Percentiles rank a stretch among this genome's conserved stretches.
Conservation (phyloP, 2,113 vertebrate genomes). For the Phocoena phocoena region DNA sequence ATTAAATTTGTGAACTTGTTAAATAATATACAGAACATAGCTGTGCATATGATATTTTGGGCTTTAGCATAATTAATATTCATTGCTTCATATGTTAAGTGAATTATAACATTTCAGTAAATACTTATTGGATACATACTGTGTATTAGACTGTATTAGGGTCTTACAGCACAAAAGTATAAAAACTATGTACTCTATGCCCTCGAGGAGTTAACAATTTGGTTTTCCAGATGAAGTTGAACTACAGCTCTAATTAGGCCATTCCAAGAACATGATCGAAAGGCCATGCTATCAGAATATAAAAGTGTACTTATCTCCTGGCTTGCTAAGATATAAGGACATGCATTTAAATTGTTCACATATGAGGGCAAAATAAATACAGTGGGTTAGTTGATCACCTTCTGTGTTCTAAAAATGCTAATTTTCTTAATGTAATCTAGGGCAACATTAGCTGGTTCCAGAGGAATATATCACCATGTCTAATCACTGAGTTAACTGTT, state of each 20-base stretch:
- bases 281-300: neutral
- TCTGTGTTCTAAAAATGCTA: neutral
- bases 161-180: neutral
- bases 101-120: conserved; percentile 7
- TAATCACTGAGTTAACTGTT: neutral
- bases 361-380: neutral
- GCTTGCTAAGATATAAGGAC: neutral
- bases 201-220: neutral
- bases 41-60: neutral
- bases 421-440: neutral
- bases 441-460: neutral
- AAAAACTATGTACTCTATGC: neutral
- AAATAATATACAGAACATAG: conserved; percentile 6
- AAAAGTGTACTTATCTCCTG: neutral
- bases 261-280: neutral
- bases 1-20: conserved; percentile 22
- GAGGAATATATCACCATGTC: neutral
- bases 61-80: conserved; percentile 32
- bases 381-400: neutral
- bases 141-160: neutral
- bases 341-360: conserved; percentile 51
- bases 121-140: neutral
- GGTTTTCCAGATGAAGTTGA: conserved; percentile 39
- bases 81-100: conserved; percentile 19
- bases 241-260: neutral